Conservation (phyloP, 2,888 invertebrate genomes). For the Pomacea canaliculata region DNA sequence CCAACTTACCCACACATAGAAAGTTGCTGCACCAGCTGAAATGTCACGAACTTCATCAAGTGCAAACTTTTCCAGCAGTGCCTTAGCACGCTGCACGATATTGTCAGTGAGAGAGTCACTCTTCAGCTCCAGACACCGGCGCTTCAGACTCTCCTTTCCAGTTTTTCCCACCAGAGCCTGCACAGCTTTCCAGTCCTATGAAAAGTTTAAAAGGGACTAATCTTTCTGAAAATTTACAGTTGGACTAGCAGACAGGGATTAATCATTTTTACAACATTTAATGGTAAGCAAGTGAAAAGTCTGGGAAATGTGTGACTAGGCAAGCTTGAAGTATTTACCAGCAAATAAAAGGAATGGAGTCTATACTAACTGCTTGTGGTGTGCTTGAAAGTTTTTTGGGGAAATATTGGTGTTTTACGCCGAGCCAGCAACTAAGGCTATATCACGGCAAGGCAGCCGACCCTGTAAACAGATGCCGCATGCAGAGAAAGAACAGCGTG, state of each 20-base stretch:
- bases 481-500: no score
- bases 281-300: background rate
- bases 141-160: slow-evolving; percentile 66
- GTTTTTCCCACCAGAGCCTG: slow-evolving; percentile 67
- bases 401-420: no score
- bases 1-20: slow-evolving; percentile 65
- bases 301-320: background rate
- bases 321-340: no score
- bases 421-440: no score
- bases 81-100: slow-evolving; percentile 51
- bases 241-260: background rate
- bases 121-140: slow-evolving; percentile 61
- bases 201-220: background rate
- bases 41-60: slow-evolving; percentile 66
- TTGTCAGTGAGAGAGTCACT: slow-evolving; percentile 48
- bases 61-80: slow-evolving; percentile 54
- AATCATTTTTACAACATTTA: background rate
- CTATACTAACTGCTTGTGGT: no score
- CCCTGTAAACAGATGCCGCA: no score
- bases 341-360: no score
- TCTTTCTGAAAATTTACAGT: background rate
- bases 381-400: no score
- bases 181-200: slow-evolving; percentile 65
- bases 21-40: slow-evolving; percentile 68
- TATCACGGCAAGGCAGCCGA: no score